A percentile compares a stretch with the other conserved stretches of the same genome.
These are phyloP conservation scores for Hystrix brachyura DNA, from an alignment of 2,113 vertebrate species.

Conservation along the genomic window DNA sequence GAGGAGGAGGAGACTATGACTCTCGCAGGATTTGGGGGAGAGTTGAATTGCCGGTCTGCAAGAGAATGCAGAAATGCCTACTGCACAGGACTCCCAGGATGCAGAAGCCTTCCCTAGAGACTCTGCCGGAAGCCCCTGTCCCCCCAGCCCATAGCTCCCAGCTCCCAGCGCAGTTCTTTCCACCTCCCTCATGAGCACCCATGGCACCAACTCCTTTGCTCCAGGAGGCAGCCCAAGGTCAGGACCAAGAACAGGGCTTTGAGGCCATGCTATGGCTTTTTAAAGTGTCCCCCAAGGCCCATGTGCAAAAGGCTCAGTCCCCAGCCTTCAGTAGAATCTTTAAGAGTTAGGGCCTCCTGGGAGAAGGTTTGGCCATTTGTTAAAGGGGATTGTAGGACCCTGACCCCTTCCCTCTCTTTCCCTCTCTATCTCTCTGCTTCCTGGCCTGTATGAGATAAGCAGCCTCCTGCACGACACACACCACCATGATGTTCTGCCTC, in stretches of 20 bases:
- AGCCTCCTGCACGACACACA: neutral
- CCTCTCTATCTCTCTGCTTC: neutral
- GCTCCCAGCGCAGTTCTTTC: neutral
- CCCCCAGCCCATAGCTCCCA: neutral
- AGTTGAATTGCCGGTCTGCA: rapidly evolving
- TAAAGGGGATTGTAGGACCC: neutral
- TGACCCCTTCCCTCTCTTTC: too few relatives aligned
- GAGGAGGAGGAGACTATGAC: too few relatives aligned
- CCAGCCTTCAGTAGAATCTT: neutral
- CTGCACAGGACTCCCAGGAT: rapidly evolving
- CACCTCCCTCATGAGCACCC: rapidly evolving
- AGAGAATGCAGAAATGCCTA: neutral
- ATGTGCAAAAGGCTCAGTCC: neutral
- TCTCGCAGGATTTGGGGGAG: neutral
- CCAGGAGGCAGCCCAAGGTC: neutral
- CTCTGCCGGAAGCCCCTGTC: neutral
- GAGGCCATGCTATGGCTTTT: neutral
- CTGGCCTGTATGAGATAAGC: neutral
- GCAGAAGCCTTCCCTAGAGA: rapidly evolving
- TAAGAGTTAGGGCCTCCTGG: neutral
- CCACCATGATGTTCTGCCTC: neutral
- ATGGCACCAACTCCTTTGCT: neutral
- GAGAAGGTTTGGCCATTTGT: neutral
- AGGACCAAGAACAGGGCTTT: neutral
- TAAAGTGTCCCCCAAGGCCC: neutral